Percentiles rank a stretch among this genome's conserved stretches.
phyloP scores from a whole-genome alignment of 2,113 vertebrate species.

The Halichoerus grypus region DNA sequence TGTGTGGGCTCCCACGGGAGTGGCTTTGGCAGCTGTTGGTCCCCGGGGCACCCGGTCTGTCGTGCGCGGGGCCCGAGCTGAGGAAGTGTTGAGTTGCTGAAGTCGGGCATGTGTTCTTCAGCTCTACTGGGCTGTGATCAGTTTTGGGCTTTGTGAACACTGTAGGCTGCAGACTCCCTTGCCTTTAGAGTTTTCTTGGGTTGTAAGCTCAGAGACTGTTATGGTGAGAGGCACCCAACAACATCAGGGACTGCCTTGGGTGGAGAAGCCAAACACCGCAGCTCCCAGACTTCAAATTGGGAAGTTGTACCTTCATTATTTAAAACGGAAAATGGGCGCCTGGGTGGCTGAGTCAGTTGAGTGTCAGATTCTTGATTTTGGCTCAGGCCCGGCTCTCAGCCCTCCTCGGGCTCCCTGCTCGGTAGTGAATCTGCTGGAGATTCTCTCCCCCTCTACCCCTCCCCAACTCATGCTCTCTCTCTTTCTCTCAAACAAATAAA shows the following conservation, averaged over 20 bases:
- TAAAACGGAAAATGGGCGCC: neutral
- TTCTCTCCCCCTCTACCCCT: neutral
- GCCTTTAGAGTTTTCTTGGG: neutral
- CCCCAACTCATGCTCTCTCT: neutral
- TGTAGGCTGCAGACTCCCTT: too few relatives aligned
- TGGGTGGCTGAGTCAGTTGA: neutral
- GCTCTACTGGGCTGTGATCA: too few relatives aligned
- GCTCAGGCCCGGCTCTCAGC: neutral
- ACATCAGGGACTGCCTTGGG: neutral
- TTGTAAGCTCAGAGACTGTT: neutral
- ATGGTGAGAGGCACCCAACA: neutral
- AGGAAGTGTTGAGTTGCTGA: neutral
- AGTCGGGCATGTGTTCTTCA: neutral
- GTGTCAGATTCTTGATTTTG: neutral
- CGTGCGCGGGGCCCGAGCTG: too few relatives aligned
- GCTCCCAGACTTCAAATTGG: neutral
- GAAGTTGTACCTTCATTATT: neutral
- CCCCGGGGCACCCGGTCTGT: rapidly evolving
- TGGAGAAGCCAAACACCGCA: neutral
- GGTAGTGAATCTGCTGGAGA: neutral
- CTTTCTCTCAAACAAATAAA: neutral
- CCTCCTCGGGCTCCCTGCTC: neutral
- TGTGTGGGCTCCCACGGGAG: neutral
- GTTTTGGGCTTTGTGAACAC: neutral
- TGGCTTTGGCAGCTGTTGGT: neutral